A percentile compares a stretch with the other conserved stretches of the same genome.
These are phyloP conservation scores for Atherinomorus stipes DNA, from an alignment of 2,113 vertebrate genomes.

Conservation along the genomic window DNA sequence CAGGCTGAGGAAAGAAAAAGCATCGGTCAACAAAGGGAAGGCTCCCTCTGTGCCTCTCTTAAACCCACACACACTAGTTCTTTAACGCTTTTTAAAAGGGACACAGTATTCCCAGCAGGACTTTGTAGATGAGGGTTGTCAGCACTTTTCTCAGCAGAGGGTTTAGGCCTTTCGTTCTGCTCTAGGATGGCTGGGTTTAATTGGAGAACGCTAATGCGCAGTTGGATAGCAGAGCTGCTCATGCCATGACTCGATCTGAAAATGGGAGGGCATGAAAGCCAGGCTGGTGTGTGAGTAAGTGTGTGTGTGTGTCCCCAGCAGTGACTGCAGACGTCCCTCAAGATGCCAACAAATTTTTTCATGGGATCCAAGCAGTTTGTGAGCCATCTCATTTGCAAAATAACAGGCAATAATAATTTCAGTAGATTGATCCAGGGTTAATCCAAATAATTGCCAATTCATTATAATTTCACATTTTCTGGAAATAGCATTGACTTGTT, in stretches of 20 bases:
- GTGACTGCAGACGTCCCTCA: conserved; percentile 48
- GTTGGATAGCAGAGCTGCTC: conserved; percentile 63
- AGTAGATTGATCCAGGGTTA: conserved; percentile 72
- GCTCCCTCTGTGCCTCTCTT: conserved; percentile 2
- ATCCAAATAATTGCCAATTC: conserved; percentile 75
- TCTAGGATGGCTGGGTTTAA: conserved; percentile 71
- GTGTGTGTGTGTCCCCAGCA: conserved; percentile 27
- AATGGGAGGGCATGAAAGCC: conserved; percentile 55
- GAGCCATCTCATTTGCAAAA: conserved; percentile 72
- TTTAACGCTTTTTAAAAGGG: conserved; percentile 59
- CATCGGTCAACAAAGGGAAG: conserved; percentile 46
- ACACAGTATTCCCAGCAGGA: conserved; percentile 65
- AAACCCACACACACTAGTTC: conserved; percentile 35
- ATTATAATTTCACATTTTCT: conserved; percentile 66
- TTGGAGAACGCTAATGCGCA: conserved; percentile 73
- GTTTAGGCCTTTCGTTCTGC: conserved; percentile 72
- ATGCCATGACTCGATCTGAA: conserved; percentile 55
- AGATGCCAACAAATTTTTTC: conserved; percentile 68
- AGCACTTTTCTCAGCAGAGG: conserved; percentile 72
- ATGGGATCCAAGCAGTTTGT: conserved; percentile 66
- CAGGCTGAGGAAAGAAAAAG: conserved; percentile 31
- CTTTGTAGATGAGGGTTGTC: conserved; percentile 69
- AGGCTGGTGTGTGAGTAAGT: conserved; percentile 28
- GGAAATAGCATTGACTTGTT: conserved; percentile 62
- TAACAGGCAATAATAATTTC: conserved; percentile 76